phyloP scores from a whole-genome alignment of 2,113 vertebrate genomes.

The Arizona elegans region DNA sequence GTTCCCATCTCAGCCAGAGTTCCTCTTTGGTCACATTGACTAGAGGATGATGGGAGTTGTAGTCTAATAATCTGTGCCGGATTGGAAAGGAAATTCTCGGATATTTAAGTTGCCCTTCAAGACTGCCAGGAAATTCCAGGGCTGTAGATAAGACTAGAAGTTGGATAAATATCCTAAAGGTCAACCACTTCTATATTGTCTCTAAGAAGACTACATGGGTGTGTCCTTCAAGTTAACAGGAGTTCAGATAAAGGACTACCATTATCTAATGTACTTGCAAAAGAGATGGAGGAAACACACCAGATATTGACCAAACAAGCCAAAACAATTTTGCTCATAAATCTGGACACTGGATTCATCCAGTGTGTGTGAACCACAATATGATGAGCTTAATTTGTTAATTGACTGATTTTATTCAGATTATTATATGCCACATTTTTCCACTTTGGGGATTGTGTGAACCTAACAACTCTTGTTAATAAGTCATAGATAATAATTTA shows the following conservation, averaged over 20 bases:
- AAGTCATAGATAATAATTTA: not conserved
- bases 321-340: not conserved
- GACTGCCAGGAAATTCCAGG: not conserved
- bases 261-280: not conserved
- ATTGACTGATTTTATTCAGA: not conserved
- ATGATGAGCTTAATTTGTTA: not conserved
- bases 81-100: not conserved
- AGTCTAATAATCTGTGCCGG: not conserved
- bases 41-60: not conserved
- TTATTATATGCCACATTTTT: not conserved
- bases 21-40: not conserved
- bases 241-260: not conserved
- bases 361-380: not conserved
- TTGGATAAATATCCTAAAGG: not conserved
- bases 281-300: not conserved
- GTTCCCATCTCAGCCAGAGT: not conserved
- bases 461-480: not conserved
- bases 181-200: not conserved
- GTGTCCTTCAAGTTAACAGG: not conserved
- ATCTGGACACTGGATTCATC: not conserved
- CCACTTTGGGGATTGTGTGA: not conserved
- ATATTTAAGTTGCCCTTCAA: not conserved
- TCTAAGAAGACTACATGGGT: not conserved
- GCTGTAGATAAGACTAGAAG: not conserved
- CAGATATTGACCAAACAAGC: not conserved